Percentiles rank a stretch among this genome's conserved stretches.
Evolutionary conservation across 2,113 vertebrate genomes (phyloP).

Genomic region (Seriola rivoliana): DNA sequence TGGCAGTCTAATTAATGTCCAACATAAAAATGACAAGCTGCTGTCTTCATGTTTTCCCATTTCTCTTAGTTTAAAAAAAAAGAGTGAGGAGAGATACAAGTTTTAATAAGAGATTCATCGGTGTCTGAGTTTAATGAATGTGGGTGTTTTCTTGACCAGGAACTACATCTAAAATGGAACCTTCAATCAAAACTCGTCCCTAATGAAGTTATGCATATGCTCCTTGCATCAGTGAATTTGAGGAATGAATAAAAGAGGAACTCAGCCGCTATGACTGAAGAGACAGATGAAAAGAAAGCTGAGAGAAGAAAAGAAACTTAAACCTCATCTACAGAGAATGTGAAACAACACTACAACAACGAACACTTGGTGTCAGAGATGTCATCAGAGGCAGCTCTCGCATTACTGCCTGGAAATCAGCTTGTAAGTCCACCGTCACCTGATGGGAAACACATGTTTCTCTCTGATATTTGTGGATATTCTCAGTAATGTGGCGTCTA

Average conservation of each 20-base stretch:
- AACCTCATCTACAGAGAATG: background rate
- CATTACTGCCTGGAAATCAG: background rate
- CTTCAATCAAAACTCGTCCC: background rate
- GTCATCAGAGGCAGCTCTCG: background rate
- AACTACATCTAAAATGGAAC: background rate
- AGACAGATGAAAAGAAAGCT: background rate
- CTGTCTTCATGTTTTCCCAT: background rate
- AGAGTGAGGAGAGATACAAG: background rate
- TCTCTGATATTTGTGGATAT: conserved; percentile 1
- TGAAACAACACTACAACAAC: background rate
- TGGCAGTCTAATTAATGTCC: background rate
- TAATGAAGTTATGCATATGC: background rate
- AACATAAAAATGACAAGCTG: background rate
- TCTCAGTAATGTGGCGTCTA: background rate
- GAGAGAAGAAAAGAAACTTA: background rate
- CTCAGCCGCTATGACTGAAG: background rate
- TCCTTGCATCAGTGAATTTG: background rate
- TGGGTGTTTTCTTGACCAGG: background rate
- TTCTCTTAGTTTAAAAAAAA: background rate
- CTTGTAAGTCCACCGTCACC: background rate
- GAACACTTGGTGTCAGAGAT: too few species aligned
- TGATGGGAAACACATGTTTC: background rate
- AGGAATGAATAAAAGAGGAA: background rate
- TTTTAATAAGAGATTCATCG: background rate
- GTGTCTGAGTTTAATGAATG: background rate